A percentile compares a stretch with the other conserved stretches of the same genome.
These are phyloP conservation scores for Muscicapa comitata DNA, from an alignment of 2,797 vertebrate genomes.

Conservation along the genomic window DNA sequence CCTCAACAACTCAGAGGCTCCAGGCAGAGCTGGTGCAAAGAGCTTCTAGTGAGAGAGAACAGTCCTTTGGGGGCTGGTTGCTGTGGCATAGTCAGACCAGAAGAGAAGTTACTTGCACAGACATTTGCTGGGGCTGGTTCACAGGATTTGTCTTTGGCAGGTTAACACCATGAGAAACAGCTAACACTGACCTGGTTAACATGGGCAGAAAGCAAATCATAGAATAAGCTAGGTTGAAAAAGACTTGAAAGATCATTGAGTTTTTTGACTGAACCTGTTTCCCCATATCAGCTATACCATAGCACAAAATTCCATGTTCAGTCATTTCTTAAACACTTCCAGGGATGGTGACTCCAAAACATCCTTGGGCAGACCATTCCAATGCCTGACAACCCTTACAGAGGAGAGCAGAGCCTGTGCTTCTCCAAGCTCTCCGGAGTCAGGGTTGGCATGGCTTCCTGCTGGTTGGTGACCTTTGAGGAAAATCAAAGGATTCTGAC, in stretches of 20 bases:
- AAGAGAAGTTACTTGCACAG: neutral
- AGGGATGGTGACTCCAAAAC: too few relatives aligned
- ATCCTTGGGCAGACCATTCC: neutral
- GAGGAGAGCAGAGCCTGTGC: fast-evolving
- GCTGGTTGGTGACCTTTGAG: neutral
- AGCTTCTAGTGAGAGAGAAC: neutral
- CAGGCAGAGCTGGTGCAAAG: neutral
- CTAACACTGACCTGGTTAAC: neutral
- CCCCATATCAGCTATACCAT: neutral
- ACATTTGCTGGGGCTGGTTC: neutral
- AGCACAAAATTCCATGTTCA: neutral
- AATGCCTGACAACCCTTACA: neutral
- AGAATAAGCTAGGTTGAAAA: neutral
- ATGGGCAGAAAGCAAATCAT: neutral
- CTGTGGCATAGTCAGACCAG: neutral
- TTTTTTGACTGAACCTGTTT: neutral
- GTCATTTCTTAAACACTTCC: neutral
- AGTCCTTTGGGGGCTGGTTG: neutral
- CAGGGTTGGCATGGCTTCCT: neutral
- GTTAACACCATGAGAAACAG: neutral
- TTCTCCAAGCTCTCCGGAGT: neutral
- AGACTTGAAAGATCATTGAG: neutral
- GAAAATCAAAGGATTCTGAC: neutral
- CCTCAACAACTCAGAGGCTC: neutral
- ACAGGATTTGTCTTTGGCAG: neutral